Conservation (phyloP, 2,888 invertebrate genomes). For the Germaria angustata region DNA sequence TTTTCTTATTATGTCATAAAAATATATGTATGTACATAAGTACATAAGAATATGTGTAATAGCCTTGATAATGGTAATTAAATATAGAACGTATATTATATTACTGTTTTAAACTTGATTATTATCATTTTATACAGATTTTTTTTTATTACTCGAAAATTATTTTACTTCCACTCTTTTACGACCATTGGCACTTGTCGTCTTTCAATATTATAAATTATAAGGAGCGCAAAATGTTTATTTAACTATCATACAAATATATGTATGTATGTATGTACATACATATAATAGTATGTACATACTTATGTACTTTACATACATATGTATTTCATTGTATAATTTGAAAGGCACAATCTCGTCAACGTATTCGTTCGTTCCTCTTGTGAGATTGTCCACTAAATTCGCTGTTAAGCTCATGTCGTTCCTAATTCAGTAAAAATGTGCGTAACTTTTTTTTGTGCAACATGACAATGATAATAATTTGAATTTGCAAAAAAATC, state of each 20-base stretch:
- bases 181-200: conserved; percentile 11
- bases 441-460: conserved; percentile 14
- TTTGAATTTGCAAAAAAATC: no score
- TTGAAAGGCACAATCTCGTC: conserved; percentile 30
- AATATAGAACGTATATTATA: not conserved
- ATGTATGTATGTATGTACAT: no score
- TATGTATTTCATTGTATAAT: conserved; percentile 11
- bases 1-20: conserved; percentile 6
- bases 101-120: not conserved
- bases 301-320: no score
- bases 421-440: not conserved
- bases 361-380: not conserved
- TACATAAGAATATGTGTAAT: no score
- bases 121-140: not conserved
- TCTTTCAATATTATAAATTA: conserved; percentile 25
- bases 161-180: conserved; percentile 25
- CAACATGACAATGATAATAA: not conserved
- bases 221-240: conserved; percentile 32
- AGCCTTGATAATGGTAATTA: not conserved
- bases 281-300: no score
- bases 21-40: not conserved
- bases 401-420: not conserved
- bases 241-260: conserved; percentile 40
- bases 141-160: not conserved
- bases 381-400: not conserved